Evolutionary conservation across 2,888 invertebrate genomes (phyloP).

Genomic region (Chymomyza caudatula): DNA sequence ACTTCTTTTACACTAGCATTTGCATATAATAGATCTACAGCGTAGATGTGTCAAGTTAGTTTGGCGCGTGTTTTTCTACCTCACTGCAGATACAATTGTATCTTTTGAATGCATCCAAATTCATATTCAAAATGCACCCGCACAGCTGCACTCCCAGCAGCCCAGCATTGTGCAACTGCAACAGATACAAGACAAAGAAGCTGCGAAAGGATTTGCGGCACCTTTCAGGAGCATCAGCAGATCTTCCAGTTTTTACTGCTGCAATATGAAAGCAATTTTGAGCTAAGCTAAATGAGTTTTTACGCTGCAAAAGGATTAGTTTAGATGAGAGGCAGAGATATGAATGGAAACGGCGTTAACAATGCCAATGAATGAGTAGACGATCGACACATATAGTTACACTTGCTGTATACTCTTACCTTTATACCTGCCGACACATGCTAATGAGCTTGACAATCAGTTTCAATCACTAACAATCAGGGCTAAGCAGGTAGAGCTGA

Average conservation of each 20-base stretch:
- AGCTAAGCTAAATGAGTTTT: conserved; percentile 45
- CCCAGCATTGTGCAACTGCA: conserved; percentile 24
- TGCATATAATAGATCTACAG: neutral
- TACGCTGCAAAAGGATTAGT: conserved; percentile 29
- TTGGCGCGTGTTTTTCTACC: no score
- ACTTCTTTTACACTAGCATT: neutral
- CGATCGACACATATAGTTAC: no score
- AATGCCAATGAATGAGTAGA: conserved; percentile 18
- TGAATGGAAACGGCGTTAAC: conserved; percentile 9
- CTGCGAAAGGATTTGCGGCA: conserved; percentile 43
- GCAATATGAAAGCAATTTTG: conserved; percentile 51
- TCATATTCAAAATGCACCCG: conserved; percentile 25
- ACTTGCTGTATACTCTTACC: neutral
- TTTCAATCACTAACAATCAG: neutral
- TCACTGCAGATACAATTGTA: neutral
- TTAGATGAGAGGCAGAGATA: conserved; percentile 1
- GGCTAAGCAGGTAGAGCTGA: neutral
- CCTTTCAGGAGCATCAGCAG: conserved; percentile 22
- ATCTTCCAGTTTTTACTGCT: conserved; percentile 10
- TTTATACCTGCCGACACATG: neutral
- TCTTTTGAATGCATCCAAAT: no score
- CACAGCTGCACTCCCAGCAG: conserved; percentile 31
- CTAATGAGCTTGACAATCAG: neutral
- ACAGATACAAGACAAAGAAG: neutral
- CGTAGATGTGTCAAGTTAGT: neutral